Evolutionary conservation across 1,140 invertebrate species (phyloP), one percentile per base, ranked within the genome.

Genomic region (Bacillus rossius): DNA sequence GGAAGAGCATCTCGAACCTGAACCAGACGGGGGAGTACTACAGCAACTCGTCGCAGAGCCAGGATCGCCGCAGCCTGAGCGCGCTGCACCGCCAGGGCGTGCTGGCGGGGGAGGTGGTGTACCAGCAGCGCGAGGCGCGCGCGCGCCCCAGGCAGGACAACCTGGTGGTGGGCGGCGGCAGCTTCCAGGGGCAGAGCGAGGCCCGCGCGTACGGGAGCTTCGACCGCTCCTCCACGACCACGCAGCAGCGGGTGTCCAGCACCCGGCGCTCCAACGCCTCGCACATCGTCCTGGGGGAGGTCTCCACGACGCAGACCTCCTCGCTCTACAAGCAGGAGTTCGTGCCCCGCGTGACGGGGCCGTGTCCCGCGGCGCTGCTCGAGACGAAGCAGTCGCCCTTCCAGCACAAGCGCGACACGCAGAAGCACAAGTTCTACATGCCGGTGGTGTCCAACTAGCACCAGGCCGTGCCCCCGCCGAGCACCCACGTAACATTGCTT

Each of bases 381-480:
- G 86, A 91, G 65, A 77, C 81, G 0, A 82, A 87, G 42, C 79
- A 83, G 57, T 82, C 86, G 43, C 84, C 85, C 17, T 92, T 88
- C 70, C 88, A 88, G 69, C 88, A 91, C 65, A 89, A 88, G 1
- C 80, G 89, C 59, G 87, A 91, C 69, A 89, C 89, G 0, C 84
- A 81, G 45, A 85, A 88, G 67, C 89, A 92, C 68, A 90, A 89
- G 69, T 92, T 91, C 69, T 92, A 91, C 67, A 79, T 87, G 69
- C 81, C 86, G 0, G 67, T 77, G 14, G 63, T 77, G 20, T 62
- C 50, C n/a, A 56, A 60, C 42, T 54, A 40, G 26, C 23, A 20
- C 23, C 8, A 22, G 10, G n/a, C 8, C 23, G 23, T 20, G 38
- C 51, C 23, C 5, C 16, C 2, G 16, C 17, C 10, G 3, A 2